phyloP scores from a whole-genome alignment of 2,888 invertebrate species.

The Drosophila lacicola region DNA sequence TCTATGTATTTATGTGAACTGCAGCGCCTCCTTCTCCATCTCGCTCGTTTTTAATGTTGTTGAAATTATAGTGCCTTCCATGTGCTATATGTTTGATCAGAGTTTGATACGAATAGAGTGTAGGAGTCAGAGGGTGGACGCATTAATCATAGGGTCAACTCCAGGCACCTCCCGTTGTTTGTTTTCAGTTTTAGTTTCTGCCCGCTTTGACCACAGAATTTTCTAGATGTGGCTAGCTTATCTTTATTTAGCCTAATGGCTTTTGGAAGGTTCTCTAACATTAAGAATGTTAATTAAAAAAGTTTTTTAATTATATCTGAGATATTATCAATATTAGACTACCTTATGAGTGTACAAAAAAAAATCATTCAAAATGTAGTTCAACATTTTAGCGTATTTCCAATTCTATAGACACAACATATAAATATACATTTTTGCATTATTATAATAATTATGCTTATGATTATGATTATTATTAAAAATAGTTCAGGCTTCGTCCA shows the following conservation, averaged over 20 bases:
- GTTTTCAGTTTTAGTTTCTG: slow-evolving; percentile 23
- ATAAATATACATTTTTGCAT: no score
- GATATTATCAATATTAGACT: no score
- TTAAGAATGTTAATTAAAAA: no score
- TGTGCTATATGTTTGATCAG: slow-evolving; percentile 32
- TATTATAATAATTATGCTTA: no score
- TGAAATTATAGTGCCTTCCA: slow-evolving; percentile 44
- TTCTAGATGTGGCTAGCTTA: slow-evolving; percentile 9
- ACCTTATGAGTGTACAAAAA: no score
- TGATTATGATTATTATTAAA: no score
- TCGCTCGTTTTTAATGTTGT: slow-evolving; percentile 34
- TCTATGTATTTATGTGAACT: slow-evolving; percentile 19
- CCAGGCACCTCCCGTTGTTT: slow-evolving; percentile 15
- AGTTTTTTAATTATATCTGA: no score
- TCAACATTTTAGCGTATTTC: no score
- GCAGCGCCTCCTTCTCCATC: slow-evolving; percentile 27
- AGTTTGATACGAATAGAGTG: not conserved
- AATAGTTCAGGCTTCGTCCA: no score
- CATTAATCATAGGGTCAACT: slow-evolving; percentile 33
- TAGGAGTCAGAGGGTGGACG: not conserved
- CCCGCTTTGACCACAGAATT: slow-evolving; percentile 9
- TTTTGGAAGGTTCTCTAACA: not conserved
- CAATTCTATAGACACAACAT: no score
- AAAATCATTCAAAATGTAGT: no score
- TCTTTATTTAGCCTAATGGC: slow-evolving; percentile 12